These are phyloP conservation scores for Cephalophus harveyi DNA, from an alignment of 2,113 vertebrate genomes.

Conservation along the genomic window DNA sequence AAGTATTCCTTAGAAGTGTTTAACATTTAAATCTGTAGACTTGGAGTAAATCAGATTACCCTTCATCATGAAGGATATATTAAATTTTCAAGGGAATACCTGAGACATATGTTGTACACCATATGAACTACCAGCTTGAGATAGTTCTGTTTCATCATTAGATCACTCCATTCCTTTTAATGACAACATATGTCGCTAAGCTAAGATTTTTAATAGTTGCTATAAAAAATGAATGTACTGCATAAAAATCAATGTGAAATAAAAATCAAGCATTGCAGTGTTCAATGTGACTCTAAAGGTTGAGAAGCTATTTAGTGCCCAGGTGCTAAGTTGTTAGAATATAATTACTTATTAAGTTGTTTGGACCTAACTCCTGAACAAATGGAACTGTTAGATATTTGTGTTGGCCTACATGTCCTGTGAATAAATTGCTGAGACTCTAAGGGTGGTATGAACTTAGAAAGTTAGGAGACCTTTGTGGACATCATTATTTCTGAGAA, in stretches of 20 bases:
- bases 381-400: neutral
- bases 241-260: constrained; percentile 39
- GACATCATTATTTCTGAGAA: constrained; percentile 19
- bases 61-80: neutral
- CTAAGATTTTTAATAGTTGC: neutral
- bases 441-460: neutral
- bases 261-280: neutral
- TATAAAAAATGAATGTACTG: neutral
- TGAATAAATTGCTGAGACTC: constrained; percentile 10
- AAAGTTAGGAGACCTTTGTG: neutral
- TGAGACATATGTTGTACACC: neutral
- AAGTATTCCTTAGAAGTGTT: neutral
- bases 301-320: neutral
- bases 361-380: neutral
- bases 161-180: constrained; percentile 15
- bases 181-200: neutral
- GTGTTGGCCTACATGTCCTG: neutral
- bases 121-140: neutral
- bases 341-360: constrained; percentile 1
- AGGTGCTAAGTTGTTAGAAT: constrained; percentile 13
- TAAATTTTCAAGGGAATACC: neutral
- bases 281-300: neutral
- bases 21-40: constrained; percentile 6
- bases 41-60: constrained; percentile 7
- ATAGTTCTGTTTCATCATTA: constrained; percentile 22